Evolutionary conservation across 2,113 vertebrate genomes (phyloP), one percentile per base, ranked within the genome.

Genomic region (Notarius lentiginosus): DNA sequence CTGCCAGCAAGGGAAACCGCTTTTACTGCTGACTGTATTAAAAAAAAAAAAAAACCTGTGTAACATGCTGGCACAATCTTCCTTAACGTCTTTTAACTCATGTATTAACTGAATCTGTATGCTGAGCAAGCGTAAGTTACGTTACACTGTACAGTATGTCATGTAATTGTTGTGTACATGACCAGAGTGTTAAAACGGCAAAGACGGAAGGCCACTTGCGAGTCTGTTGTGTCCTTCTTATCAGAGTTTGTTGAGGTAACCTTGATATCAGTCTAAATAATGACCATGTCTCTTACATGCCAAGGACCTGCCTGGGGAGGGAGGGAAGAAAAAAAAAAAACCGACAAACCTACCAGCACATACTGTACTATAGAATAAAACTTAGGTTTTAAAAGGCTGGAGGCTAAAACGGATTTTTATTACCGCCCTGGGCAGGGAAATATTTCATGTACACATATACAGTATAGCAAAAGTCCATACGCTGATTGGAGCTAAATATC

Each of bases 111-210:
- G 30, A 7, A 61, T 84, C 10, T 77, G 58, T 85, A 66, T 8
- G n/a, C 82, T 41, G 49, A 73, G 82, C 82, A 68, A 85, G 80
- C 30, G 60, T 14, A 58, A 66, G 24, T 65, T 66, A 85, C 1
- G 24, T 65, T 66, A 85, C 1, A 68, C 72, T 27, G 76, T 49
- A 61, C 68, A 18, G 22, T 75, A 58, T 14, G 55, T 60, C 30
- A 60, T 58, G 73, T 24, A 58, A 58, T 51, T 87, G 34, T 87
- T 27, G 8, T n/a, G 65, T 18, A 30, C 77, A n/a, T 51, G 30
- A 70, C 60, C 63, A 58, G 49, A 86, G 2, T 24, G 41, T 63
- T 58, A 55, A 47, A 15, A 70, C 15, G 12, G 66, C 79, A 83
- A 84, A 63, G 56, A 51, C 30, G 34, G 41, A 85, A 53, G 30